phyloP scores from a whole-genome alignment of 2,888 invertebrate genomes.

The Ophion ventricosus region DNA sequence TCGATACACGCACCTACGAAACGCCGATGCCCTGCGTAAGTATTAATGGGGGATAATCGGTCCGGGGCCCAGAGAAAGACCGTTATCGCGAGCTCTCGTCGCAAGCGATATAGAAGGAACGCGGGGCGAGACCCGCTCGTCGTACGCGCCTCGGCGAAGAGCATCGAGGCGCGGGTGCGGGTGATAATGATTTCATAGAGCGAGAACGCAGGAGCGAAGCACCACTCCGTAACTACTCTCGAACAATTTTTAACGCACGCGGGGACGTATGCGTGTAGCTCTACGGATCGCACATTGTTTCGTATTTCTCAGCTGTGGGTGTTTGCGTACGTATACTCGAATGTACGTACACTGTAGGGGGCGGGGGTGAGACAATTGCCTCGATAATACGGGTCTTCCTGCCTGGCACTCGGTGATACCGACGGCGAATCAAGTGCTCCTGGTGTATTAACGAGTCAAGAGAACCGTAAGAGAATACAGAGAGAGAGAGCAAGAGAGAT shows the following conservation, averaged over 20 bases:
- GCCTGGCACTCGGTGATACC: slow-evolving; percentile 83
- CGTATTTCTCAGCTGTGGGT: background rate
- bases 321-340: slow-evolving; percentile 40
- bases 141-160: slow-evolving; percentile 62
- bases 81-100: slow-evolving; percentile 35
- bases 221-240: slow-evolving; percentile 23
- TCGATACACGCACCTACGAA: slow-evolving; percentile 64
- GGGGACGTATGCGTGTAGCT: background rate
- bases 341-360: slow-evolving; percentile 65
- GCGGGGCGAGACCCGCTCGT: slow-evolving; percentile 41
- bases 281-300: slow-evolving; percentile 26
- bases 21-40: slow-evolving; percentile 72
- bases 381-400: slow-evolving; percentile 83
- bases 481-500: slow-evolving; percentile 69
- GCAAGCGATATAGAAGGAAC: slow-evolving; percentile 34
- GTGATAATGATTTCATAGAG: slow-evolving; percentile 82
- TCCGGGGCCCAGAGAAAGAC: slow-evolving; percentile 71
- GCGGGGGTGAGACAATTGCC: slow-evolving; percentile 82
- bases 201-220: slow-evolving; percentile 68
- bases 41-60: slow-evolving; percentile 83
- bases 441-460: slow-evolving; percentile 70
- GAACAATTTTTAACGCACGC: background rate
- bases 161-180: slow-evolving; percentile 71
- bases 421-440: slow-evolving; percentile 80
- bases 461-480: slow-evolving; percentile 63